Conservation (phyloP, 2,113 vertebrate species). For the Hylia prasina region DNA sequence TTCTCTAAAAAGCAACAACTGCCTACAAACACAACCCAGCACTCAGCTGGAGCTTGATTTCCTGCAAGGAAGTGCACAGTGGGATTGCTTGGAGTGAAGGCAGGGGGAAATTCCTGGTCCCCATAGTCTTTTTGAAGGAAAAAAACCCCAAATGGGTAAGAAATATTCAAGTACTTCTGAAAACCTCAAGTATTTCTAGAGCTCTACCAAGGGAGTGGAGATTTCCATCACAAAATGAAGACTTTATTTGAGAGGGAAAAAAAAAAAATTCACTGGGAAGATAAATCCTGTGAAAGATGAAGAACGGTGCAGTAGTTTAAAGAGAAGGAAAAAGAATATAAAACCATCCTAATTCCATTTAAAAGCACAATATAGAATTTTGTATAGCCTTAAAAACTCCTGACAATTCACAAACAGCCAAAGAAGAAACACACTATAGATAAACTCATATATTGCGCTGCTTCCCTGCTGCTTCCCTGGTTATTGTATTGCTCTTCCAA, state of each 20-base stretch:
- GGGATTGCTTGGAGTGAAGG: not conserved
- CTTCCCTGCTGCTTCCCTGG: not conserved
- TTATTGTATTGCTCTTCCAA: not conserved
- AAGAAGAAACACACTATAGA: not conserved
- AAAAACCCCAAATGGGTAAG: accelerated
- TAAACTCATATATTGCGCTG: not conserved
- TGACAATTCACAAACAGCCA: not conserved
- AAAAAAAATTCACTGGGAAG: not conserved
- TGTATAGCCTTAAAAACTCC: not conserved
- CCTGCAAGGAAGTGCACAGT: accelerated
- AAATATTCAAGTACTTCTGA: not conserved
- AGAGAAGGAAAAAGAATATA: not conserved
- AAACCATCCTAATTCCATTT: not conserved
- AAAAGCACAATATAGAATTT: not conserved
- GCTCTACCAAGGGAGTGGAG: not conserved
- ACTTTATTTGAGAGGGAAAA: not conserved
- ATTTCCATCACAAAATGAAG: not conserved
- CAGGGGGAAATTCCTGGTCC: not conserved
- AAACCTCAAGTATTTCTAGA: not conserved
- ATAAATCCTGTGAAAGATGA: not conserved
- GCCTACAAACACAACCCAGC: not conserved
- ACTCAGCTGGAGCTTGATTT: not conserved
- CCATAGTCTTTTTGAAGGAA: not conserved
- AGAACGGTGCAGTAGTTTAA: not conserved
- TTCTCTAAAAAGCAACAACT: not conserved